Evolutionary conservation across 1,140 invertebrate genomes (phyloP), one percentile per base, ranked within the genome.

Genomic region (Leptonema lineaticorne): DNA sequence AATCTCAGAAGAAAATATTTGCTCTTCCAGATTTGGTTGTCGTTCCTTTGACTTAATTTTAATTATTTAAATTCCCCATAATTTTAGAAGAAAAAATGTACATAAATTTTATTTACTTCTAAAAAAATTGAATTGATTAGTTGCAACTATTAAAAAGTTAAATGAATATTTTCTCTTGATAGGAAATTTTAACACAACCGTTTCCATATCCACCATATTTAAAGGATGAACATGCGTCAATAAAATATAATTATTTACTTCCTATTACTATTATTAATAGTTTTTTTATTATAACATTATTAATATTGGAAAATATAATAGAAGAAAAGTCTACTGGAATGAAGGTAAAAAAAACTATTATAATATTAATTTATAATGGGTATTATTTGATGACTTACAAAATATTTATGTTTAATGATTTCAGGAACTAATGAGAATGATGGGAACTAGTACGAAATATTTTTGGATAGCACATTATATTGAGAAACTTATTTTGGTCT

Each of bases 371-470:
- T 26, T 30, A 45, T 30, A 26, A 11, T 29, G 26, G 16, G 2
- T 48, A 28, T 18, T 30, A 27, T 48, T 27, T 48, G 2, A 30
- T 48, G 7, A 5, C 5, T 58, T 29, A 11, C n/a, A 58, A 30
- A 29, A n/a, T 58, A 28, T 24, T 58, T 27, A 9, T 45, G 41
- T 63, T n/a, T 53, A 7, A n/a, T 66, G 2, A 9, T 63, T 50
- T 22, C 57, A 72, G 71, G 71, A 72, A 46, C 46, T 72, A 45
- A 69, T 72, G 68, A 69, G 65, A 45, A 72, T 72, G 71, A 69
- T 69, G 71, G 71, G 71, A 29, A 59, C 69, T 11, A 20, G 26
- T 4, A 16, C 27, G 4, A 59, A 48, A 28, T 20, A 41, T 24
- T 18, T 68, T n/a, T 72, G 71, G 68, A 3, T 68, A 20, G 56